These are phyloP conservation scores for Amblyjoppa proteus DNA, from an alignment of 2,888 invertebrate genomes.

Conservation along the genomic window DNA sequence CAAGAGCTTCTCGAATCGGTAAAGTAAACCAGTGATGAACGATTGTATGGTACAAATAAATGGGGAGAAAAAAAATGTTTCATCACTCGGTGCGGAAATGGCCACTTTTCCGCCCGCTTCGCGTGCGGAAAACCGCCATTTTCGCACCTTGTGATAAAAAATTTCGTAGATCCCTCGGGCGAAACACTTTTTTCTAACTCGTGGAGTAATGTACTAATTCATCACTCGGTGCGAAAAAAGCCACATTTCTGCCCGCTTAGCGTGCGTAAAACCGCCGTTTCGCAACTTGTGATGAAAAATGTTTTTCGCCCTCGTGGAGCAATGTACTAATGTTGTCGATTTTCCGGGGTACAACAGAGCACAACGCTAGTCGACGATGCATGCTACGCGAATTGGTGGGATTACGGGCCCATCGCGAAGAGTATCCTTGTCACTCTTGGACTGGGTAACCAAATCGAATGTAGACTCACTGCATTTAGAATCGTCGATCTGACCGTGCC, in stretches of 20 bases:
- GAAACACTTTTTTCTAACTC: too few species aligned
- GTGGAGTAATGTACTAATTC: too few species aligned
- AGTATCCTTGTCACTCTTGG: slow-evolving; percentile 62
- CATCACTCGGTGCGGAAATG: too few species aligned
- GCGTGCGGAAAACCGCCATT: too few species aligned
- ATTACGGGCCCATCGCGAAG: slow-evolving; percentile 33
- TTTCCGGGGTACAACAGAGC: slow-evolving; percentile 70
- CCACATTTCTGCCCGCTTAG: too few species aligned
- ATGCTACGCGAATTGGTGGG: slow-evolving; percentile 71
- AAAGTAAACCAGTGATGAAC: slow-evolving; percentile 34
- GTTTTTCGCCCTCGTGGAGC: too few species aligned
- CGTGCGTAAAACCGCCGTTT: too few species aligned
- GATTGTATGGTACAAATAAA: neutral
- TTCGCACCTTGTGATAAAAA: too few species aligned
- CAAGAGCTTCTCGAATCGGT: slow-evolving; percentile 75
- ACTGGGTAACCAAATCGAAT: slow-evolving; percentile 69
- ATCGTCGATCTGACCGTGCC: slow-evolving; percentile 72
- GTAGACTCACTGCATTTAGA: slow-evolving; percentile 65
- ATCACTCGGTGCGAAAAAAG: too few species aligned
- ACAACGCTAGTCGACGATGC: slow-evolving; percentile 67
- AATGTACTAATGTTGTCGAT: neutral
- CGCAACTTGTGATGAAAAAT: too few species aligned
- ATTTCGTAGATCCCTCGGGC: too few species aligned
- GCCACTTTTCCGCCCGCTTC: too few species aligned
- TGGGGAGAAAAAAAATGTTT: neutral